Percentiles rank a stretch among this genome's conserved stretches.
Conservation (phyloP, 1,140 invertebrate genomes). For the Thaumatotibia leucotreta region DNA sequence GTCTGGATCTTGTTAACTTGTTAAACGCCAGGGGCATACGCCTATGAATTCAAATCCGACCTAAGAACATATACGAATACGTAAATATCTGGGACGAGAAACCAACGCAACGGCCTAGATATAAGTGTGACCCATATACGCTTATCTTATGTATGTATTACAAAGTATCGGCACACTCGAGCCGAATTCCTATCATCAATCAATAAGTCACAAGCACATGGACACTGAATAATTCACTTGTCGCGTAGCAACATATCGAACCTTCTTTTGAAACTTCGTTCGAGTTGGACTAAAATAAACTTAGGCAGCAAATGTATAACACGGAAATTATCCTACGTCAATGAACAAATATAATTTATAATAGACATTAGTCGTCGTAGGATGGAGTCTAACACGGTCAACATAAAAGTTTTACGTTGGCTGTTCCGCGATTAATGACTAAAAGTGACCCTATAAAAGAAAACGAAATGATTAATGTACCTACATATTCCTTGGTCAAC, state of each 20-base stretch:
- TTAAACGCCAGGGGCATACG: no score
- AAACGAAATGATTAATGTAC: neutral
- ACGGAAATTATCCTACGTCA: neutral
- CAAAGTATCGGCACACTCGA: neutral
- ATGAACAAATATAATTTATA: neutral
- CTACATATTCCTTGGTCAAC: neutral
- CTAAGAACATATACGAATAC: no score
- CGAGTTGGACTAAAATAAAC: neutral
- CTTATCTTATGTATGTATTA: neutral
- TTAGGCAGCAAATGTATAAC: neutral
- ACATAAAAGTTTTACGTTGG: neutral
- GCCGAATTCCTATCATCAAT: neutral
- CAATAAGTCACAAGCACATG: neutral
- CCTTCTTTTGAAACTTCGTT: neutral
- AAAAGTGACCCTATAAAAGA: neutral
- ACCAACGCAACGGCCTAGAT: no score
- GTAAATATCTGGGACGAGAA: no score
- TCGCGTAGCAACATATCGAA: neutral
- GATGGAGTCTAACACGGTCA: neutral
- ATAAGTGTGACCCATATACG: no score
- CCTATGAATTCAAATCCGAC: no score
- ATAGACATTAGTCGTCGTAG: neutral
- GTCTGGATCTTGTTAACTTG: no score
- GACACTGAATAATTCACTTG: neutral
- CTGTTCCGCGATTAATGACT: neutral